Conservation (phyloP, 2,888 invertebrate genomes). For the Drosophila eohydei region DNA sequence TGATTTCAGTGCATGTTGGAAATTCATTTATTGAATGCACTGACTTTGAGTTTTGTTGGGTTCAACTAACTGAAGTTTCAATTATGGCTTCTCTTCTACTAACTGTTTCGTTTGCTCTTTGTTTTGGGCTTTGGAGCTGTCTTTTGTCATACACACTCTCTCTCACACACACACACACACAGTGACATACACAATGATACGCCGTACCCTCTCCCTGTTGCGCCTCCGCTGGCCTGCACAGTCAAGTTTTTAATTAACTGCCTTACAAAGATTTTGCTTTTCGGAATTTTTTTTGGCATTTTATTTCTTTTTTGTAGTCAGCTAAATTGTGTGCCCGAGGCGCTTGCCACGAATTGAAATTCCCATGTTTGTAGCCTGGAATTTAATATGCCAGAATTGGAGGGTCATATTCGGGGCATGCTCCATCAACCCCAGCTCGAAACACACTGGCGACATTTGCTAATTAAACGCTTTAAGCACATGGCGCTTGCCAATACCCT, state of each 20-base stretch:
- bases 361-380: constrained; percentile 47
- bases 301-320: constrained; percentile 14
- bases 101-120: constrained; percentile 23
- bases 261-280: constrained; percentile 73
- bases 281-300: constrained; percentile 20
- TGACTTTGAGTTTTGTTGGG: constrained; percentile 1
- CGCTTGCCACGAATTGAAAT: constrained; percentile 72
- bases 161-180: constrained; percentile 11
- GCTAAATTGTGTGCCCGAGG: constrained; percentile 45
- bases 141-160: constrained; percentile 16
- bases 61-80: constrained; percentile 35
- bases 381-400: constrained; percentile 55
- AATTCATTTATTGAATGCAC: constrained; percentile 14
- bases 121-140: constrained; percentile 11
- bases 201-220: constrained; percentile 4
- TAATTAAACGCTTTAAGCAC: constrained; percentile 66
- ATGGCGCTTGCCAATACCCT: constrained; percentile 41
- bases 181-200: constrained; percentile 3
- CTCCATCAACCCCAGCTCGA: background rate
- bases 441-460: constrained; percentile 45
- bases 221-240: constrained; percentile 19
- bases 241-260: constrained; percentile 73
- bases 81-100: constrained; percentile 24
- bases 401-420: constrained; percentile 33
- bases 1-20: constrained; percentile 2